Evolutionary conservation across 1,140 invertebrate species (phyloP).

Genomic region (Hypsibius dujardini): DNA sequence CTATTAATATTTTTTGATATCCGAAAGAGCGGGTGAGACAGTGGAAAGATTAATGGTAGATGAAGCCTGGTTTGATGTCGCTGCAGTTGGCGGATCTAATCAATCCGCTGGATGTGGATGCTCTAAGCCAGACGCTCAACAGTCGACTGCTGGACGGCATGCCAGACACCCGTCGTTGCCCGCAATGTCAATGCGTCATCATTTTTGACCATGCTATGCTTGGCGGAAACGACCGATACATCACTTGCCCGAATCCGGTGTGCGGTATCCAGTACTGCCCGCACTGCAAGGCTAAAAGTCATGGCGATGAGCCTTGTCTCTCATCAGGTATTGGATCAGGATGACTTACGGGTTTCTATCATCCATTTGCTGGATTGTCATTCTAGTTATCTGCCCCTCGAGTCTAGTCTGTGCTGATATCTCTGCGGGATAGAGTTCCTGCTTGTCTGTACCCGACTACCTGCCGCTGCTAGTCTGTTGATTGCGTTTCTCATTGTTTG

Average conservation of each 20-base stretch:
- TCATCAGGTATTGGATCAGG: no score
- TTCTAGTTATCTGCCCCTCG: no score
- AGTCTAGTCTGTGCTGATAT: no score
- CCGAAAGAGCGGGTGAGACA: no score
- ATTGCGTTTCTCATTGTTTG: neutral
- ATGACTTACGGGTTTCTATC: no score
- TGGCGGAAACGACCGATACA: neutral
- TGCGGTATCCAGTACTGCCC: constrained; percentile 3
- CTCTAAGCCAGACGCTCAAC: neutral
- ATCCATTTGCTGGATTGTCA: no score
- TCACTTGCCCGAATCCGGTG: neutral
- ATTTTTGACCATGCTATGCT: neutral
- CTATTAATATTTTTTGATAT: no score
- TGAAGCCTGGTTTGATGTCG: neutral
- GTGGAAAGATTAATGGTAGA: neutral
- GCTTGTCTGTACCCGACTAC: neutral
- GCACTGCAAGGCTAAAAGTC: neutral
- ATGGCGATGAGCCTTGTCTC: constrained; percentile 4
- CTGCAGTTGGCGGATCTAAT: neutral
- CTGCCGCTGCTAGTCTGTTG: neutral
- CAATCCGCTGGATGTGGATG: neutral
- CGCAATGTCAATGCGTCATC: neutral
- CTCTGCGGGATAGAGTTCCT: no score
- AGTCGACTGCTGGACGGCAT: neutral
- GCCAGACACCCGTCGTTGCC: neutral